Evolutionary conservation across 1,140 invertebrate species (phyloP).

Genomic region (Anadara kagoshimensis): DNA sequence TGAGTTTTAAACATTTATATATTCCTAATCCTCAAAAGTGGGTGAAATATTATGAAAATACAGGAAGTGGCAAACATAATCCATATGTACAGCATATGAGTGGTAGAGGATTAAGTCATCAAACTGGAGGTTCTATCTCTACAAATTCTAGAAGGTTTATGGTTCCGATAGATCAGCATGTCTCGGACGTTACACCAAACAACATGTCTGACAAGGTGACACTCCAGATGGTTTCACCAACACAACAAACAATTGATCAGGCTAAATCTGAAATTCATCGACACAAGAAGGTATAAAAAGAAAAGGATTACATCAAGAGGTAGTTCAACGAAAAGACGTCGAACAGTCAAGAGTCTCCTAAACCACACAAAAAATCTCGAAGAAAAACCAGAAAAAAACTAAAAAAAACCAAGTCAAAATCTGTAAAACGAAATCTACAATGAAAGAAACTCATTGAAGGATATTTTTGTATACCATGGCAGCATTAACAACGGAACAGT

Average conservation of each 20-base stretch:
- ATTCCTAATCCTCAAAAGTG: conserved; percentile 16
- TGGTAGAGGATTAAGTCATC: too few species aligned
- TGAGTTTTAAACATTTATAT: conserved; percentile 14
- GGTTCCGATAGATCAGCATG: neutral
- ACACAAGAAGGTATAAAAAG: conserved; percentile 21
- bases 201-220: neutral
- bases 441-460: neutral
- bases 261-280: conserved; percentile 20
- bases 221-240: conserved; percentile 24
- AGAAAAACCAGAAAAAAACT: neutral
- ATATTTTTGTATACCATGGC: conserved; percentile 19
- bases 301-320: neutral
- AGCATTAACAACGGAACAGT: neutral
- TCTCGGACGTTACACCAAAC: neutral
- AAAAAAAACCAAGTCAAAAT: neutral
- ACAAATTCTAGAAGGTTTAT: too few species aligned
- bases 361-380: conserved; percentile 7
- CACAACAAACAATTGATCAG: conserved; percentile 25
- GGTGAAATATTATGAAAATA: conserved; percentile 13
- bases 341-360: conserved; percentile 5
- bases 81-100: neutral
- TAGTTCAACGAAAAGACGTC: conserved; percentile 7
- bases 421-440: neutral
- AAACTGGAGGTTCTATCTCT: too few species aligned
- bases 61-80: conserved; percentile 5